These are phyloP conservation scores for Charaxes varanes DNA, from an alignment of 1,140 invertebrate genomes.

Conservation along the genomic window DNA sequence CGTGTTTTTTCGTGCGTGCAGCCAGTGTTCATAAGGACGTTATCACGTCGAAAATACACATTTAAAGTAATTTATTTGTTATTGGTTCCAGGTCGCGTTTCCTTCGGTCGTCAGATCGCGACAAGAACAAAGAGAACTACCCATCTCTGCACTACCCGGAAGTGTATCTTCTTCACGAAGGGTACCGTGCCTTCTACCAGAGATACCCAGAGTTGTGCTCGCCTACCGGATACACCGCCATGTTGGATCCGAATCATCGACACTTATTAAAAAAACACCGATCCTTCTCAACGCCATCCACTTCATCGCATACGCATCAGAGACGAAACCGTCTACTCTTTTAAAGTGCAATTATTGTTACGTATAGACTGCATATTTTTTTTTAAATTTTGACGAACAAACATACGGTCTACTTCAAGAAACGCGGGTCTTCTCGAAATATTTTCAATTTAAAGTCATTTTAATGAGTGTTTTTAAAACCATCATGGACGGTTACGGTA, in stretches of 20 bases:
- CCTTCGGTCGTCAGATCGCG: conserved; percentile 88
- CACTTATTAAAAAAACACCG: conserved; percentile 30
- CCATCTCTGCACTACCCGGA: conserved; percentile 94
- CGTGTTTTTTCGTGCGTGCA: too few relatives aligned
- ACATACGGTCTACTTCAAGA: conserved; percentile 4
- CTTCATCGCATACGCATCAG: conserved; percentile 16
- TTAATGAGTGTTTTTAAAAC: too few relatives aligned
- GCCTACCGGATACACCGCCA: conserved; percentile 54
- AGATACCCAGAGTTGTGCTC: conserved; percentile 82
- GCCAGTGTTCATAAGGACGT: too few relatives aligned
- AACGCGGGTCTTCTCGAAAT: conserved; percentile 22
- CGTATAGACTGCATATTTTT: too few relatives aligned
- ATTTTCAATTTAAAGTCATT: conserved; percentile 8
- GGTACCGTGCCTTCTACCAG: conserved; percentile 93
- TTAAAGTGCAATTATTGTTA: too few relatives aligned
- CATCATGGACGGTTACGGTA: too few relatives aligned
- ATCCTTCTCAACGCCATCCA: conserved; percentile 17
- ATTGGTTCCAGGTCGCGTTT: conserved; percentile 83
- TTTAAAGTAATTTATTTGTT: conserved; percentile 7
- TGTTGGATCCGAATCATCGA: conserved; percentile 47
- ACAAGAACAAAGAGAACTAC: conserved; percentile 88
- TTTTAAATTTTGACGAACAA: too few relatives aligned
- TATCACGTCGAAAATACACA: conserved; percentile 1
- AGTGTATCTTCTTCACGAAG: conserved; percentile 94
- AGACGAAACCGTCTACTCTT: background rate